Percentiles rank a stretch among this genome's conserved stretches.
Conservation (phyloP, 1,140 invertebrate species). For the Tetramorium parvispinum region DNA sequence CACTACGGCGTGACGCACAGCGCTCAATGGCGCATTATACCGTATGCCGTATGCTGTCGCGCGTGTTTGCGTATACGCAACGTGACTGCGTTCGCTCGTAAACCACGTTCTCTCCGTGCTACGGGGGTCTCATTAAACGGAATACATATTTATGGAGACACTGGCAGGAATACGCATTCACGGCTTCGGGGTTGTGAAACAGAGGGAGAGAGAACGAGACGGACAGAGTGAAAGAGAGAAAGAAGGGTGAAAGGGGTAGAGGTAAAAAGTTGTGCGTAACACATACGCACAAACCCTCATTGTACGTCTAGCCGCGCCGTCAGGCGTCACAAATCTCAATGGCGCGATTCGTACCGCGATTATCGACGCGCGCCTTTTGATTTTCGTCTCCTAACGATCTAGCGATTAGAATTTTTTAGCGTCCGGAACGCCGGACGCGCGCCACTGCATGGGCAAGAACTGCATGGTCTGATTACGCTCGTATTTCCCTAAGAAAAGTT, state of each 20-base stretch:
- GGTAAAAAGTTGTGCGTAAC: neutral
- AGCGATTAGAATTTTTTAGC: conserved; percentile 61
- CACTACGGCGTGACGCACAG: conserved; percentile 50
- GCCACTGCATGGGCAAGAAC: neutral
- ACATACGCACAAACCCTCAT: neutral
- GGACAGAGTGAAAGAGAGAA: conserved; percentile 2
- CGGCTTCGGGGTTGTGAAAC: conserved; percentile 43
- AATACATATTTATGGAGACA: conserved; percentile 75
- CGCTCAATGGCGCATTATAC: conserved; percentile 66
- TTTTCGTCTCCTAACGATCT: conserved; percentile 61
- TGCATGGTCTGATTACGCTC: conserved; percentile 60
- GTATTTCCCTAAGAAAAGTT: conserved; percentile 65
- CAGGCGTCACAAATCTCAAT: conserved; percentile 73
- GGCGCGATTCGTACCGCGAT: conserved; percentile 67
- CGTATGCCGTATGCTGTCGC: conserved; percentile 43
- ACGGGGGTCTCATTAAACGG: conserved; percentile 72
- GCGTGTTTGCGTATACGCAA: conserved; percentile 49
- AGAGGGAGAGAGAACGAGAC: neutral
- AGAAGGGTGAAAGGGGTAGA: conserved; percentile 14
- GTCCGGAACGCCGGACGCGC: neutral
- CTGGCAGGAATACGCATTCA: conserved; percentile 54
- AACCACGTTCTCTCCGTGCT: conserved; percentile 61
- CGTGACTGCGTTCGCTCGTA: conserved; percentile 62
- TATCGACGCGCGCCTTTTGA: conserved; percentile 68
- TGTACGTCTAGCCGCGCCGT: conserved; percentile 64